These are phyloP conservation scores for Cosmia trapezina DNA, from an alignment of 2,888 invertebrate species.

Conservation along the genomic window DNA sequence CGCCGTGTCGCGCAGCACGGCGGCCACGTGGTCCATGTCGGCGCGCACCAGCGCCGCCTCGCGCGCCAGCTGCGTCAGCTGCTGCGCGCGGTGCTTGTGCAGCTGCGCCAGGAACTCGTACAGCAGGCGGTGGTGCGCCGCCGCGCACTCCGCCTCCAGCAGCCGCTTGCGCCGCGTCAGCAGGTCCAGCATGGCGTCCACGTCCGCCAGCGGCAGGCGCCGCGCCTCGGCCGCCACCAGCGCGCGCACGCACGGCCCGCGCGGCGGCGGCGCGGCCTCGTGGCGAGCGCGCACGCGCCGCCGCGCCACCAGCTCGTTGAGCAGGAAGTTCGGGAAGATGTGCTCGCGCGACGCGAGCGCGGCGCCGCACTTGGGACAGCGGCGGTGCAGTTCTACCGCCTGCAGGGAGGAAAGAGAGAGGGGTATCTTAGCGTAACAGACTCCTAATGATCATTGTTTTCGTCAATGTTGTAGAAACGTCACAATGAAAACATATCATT, in stretches of 20 bases:
- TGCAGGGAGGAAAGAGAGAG: not conserved
- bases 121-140: conserved; percentile 94
- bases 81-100: conserved; percentile 92
- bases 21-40: conserved; percentile 91
- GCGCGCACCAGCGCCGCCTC: conserved; percentile 93
- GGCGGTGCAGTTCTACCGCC: conserved; percentile 94
- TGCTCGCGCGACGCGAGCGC: conserved; percentile 92
- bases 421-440: no score
- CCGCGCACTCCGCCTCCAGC: conserved; percentile 95
- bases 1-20: conserved; percentile 83
- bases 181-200: conserved; percentile 95
- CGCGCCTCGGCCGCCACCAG: conserved; percentile 93
- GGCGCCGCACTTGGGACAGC: conserved; percentile 96
- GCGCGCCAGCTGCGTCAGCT: conserved; percentile 89
- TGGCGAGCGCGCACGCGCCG: conserved; percentile 86
- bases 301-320: conserved; percentile 92
- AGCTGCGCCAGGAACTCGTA: conserved; percentile 96
- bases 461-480: no score
- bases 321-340: conserved; percentile 96
- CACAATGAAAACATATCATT: no score
- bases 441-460: no score
- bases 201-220: conserved; percentile 94
- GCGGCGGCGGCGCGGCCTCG: conserved; percentile 37
- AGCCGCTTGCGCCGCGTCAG: conserved; percentile 94
- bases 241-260: conserved; percentile 83